A percentile compares a stretch with the other conserved stretches of the same genome.
Evolutionary conservation across 1,140 invertebrate genomes (phyloP).

Genomic region (Maniola jurtina): DNA sequence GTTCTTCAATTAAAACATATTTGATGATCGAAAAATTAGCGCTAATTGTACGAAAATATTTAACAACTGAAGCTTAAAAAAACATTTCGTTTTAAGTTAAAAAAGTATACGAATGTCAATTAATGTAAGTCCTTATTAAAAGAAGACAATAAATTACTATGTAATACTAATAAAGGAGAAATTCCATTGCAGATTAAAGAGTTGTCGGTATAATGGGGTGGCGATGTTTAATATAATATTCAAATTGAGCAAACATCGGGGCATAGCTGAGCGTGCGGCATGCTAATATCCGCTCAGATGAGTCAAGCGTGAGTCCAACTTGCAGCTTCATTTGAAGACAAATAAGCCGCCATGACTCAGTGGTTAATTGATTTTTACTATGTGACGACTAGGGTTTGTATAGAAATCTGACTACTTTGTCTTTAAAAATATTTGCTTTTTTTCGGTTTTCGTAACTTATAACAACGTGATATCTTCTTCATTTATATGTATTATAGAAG

Average conservation of each 20-base stretch:
- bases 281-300: conserved; percentile 16
- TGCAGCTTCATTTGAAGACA: neutral
- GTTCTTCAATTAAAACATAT: no score
- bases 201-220: conserved; percentile 23
- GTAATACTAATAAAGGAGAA: conserved; percentile 17
- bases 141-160: neutral
- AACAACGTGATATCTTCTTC: no score
- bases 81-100: no score
- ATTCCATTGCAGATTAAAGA: conserved; percentile 18
- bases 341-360: neutral
- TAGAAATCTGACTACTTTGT: no score
- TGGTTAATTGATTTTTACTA: neutral
- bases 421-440: no score
- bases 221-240: conserved; percentile 62
- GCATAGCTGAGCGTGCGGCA: conserved; percentile 25
- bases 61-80: no score
- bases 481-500: no score
- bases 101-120: no score
- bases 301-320: conserved; percentile 6
- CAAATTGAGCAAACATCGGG: conserved; percentile 42
- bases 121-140: no score
- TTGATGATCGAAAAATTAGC: no score
- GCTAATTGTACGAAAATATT: no score
- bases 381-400: neutral
- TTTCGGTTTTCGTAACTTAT: no score